Evolutionary conservation across 1,140 invertebrate species (phyloP).

Genomic region (Penaeus indicus): DNA sequence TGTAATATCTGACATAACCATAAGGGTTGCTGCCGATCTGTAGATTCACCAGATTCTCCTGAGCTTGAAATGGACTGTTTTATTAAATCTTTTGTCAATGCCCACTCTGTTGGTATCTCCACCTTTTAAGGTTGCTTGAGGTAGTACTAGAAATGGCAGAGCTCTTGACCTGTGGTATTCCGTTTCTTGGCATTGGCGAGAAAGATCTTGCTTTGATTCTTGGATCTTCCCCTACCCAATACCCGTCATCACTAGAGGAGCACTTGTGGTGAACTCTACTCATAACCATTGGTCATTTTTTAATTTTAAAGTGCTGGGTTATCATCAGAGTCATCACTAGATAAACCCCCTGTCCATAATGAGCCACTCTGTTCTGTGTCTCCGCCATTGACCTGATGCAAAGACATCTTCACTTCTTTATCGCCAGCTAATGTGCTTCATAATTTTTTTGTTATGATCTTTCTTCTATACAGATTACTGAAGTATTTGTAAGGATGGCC

Average conservation of each 20-base stretch:
- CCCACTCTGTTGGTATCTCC: constrained; percentile 30
- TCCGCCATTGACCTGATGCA: constrained; percentile 15
- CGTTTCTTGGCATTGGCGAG: constrained; percentile 33
- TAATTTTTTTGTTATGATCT: constrained; percentile 50
- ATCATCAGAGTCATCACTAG: constrained; percentile 33
- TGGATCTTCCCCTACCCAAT: constrained; percentile 40
- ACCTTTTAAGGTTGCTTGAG: constrained; percentile 44
- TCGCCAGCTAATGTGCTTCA: constrained; percentile 45
- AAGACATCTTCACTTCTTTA: constrained; percentile 28
- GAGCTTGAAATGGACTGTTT: constrained; percentile 37
- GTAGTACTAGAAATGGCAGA: background rate
- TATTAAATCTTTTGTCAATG: background rate
- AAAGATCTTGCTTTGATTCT: background rate
- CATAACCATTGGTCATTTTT: constrained; percentile 17
- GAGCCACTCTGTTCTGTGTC: constrained; percentile 47
- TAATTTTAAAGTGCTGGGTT: background rate
- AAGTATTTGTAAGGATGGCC: constrained; percentile 53
- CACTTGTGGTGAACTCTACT: constrained; percentile 27
- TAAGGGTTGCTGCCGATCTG: constrained; percentile 56
- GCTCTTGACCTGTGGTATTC: background rate
- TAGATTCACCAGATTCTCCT: constrained; percentile 48
- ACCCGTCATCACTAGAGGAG: constrained; percentile 29
- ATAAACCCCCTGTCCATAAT: constrained; percentile 26
- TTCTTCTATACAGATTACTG: constrained; percentile 41
- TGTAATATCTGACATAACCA: constrained; percentile 53